Conservation (phyloP, 2,888 invertebrate genomes). For the Bhutanitis thaidina region DNA sequence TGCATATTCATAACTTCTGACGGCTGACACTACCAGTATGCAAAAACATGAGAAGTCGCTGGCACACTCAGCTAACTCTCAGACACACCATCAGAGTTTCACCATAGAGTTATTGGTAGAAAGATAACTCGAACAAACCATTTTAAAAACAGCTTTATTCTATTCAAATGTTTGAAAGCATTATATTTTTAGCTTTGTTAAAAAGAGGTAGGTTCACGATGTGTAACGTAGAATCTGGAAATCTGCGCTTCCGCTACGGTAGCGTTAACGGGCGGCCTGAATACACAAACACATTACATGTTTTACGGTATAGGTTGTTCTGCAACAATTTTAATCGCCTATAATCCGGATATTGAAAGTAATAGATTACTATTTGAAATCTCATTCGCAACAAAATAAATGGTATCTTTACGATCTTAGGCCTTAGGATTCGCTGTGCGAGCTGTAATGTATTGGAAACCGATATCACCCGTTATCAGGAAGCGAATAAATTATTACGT, state of each 20-base stretch:
- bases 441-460: conserved; percentile 21
- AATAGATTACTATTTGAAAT: conserved; percentile 2
- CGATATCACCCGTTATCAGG: conserved; percentile 17
- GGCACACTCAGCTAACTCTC: too few relatives aligned
- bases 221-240: not conserved
- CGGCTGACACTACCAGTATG: too few relatives aligned
- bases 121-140: too few relatives aligned
- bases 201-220: too few relatives aligned
- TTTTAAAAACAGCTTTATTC: too few relatives aligned
- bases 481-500: conserved; percentile 10
- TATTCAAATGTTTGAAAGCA: too few relatives aligned
- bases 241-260: conserved; percentile 39
- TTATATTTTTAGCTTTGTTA: too few relatives aligned
- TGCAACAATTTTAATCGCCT: conserved; percentile 2
- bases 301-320: not conserved
- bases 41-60: too few relatives aligned
- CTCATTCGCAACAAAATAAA: conserved; percentile 6
- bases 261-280: not conserved
- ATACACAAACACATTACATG: not conserved
- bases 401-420: conserved; percentile 5
- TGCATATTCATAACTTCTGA: too few relatives aligned
- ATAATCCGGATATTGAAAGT: not conserved
- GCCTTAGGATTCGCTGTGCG: not conserved
- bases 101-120: too few relatives aligned
- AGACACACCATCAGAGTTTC: too few relatives aligned